Evolutionary conservation across 1,140 invertebrate genomes (phyloP), one percentile per base, ranked within the genome.

Genomic region (Sitophilus oryzae): DNA sequence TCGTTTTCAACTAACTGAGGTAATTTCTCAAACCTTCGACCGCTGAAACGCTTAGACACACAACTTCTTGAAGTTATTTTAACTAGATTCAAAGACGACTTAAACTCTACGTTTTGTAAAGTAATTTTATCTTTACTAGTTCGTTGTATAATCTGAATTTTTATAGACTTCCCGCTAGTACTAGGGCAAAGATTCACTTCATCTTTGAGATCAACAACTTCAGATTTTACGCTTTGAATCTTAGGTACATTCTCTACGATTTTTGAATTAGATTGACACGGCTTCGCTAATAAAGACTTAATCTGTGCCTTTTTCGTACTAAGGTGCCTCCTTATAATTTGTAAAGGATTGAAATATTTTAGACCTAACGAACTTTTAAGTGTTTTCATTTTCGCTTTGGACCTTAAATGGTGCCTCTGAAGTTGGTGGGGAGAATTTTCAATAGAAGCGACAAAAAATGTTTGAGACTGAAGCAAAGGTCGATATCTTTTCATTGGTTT

Each of bases 61-160:
- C 30, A 40, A 14, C n/a, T 23, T 38, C 42, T 54, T 1, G 59
- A 58, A 9, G 55, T 57, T 21, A 61, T 61, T 38, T 48, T 61
- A 9, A 61, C 41, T 20, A 52, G 21, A 20, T 58, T 54, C 11
- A 37, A 5, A 9, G 55, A 54, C 8, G 54, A 57, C 11, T 54
- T 44, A 20, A 46, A 61, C 18, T 57, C 45, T 2, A 61, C 41
- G 14, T 44, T 53, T 19, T 58, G 51, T 3, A 52, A 40, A 35
- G 41, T 49, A 9, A 61, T 38, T 35, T 42, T 52, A 18, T 61
- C 38, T 15, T 23, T 46, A 22, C 37, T 55, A 11, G 46, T 35
- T 41, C 52, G 50, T 16, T 61, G 49, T 9, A 57, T 44, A 18
- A 61, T 6, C 15, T 50, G 10, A 22, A 60, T 60, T 25, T 45